phyloP scores from a whole-genome alignment of 2,113 vertebrate species.

The Nettapus auritus region DNA sequence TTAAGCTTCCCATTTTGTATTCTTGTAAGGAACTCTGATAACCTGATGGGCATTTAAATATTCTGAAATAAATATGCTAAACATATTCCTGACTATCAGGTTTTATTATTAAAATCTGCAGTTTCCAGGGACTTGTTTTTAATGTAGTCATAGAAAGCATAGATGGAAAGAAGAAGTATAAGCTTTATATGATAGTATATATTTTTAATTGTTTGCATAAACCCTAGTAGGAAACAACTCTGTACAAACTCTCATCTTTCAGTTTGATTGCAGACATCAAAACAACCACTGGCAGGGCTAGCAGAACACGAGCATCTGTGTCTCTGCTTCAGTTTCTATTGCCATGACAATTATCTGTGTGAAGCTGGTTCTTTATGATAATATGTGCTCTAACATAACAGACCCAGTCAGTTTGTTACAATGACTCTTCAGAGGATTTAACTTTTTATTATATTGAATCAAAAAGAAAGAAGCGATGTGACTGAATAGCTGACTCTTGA shows the following conservation, averaged over 20 bases:
- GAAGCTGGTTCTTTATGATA: not conserved
- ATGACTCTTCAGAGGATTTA: slow-evolving; percentile 30
- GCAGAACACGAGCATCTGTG: not conserved
- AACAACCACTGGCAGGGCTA: not conserved
- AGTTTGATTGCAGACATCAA: slow-evolving; percentile 26
- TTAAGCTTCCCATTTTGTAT: not conserved
- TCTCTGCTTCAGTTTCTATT: slow-evolving; percentile 4
- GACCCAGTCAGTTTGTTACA: not conserved
- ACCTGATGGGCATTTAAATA: not conserved
- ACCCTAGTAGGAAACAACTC: not conserved
- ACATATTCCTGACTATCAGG: not conserved
- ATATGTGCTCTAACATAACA: slow-evolving; percentile 17
- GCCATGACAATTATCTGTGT: not conserved
- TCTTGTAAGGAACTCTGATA: not conserved
- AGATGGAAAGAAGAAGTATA: not conserved
- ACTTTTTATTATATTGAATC: slow-evolving; percentile 30
- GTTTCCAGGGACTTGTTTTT: not conserved
- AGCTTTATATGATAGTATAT: not conserved
- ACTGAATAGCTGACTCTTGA: not conserved
- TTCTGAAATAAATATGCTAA: slow-evolving; percentile 2
- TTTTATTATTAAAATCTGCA: not conserved
- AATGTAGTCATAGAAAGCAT: not conserved
- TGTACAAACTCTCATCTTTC: not conserved
- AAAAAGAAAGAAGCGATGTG: slow-evolving; percentile 32
- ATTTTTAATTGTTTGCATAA: slow-evolving; percentile 34